Evolutionary conservation across 2,888 invertebrate species (phyloP), one percentile per base, ranked within the genome.

Genomic region (Phaonia tiefii): DNA sequence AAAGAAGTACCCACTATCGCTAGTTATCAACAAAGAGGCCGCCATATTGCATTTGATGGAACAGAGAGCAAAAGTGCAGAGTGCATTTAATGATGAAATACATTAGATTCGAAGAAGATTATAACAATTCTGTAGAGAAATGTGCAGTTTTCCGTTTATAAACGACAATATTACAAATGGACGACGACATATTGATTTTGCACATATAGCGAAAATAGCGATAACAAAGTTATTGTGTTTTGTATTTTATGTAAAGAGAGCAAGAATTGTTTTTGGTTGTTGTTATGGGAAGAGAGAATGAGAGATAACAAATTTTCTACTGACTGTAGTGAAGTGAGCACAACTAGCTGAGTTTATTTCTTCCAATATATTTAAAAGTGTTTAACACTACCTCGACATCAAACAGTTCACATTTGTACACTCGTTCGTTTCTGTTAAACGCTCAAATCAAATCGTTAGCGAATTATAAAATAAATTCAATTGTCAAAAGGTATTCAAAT

Each of bases 311-410:
- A 63, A 20, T 1, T 13, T 39, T 39, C 10, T 63, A 5, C 20
- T 70, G 13, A 42, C 10, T 17, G 15, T 70, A 31, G 37, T 70
- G 60, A n/a, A n/a, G n/a, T n/a, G n/a, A n/a, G 65, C 60, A 54
- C 51, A n/a, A 37, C 70, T 42, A 39, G 15, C 63, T 56, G 44
- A 60, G 46, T n/a, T 1, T n/a, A n/a, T n/a, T n/a, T 60, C 39
- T 54, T 37, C 51, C 22, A 75, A 77, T 70, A 75, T 82, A 85
- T 86, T 88, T 88, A 89, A 88, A 88, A 88, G 86, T 87, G 85
- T 88, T 86, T 86, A 85, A 84, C 86, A 70, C 85, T 54, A 84
- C 80, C 84, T 67, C 76, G 69, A 46, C 65, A 82, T 71, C 25
- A 84, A 84, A 84, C 88, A 88, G 88, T 88, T 85, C 84, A 83